Evolutionary conservation across 2,888 invertebrate genomes (phyloP).

Genomic region (Alviniconcha strummeri): DNA sequence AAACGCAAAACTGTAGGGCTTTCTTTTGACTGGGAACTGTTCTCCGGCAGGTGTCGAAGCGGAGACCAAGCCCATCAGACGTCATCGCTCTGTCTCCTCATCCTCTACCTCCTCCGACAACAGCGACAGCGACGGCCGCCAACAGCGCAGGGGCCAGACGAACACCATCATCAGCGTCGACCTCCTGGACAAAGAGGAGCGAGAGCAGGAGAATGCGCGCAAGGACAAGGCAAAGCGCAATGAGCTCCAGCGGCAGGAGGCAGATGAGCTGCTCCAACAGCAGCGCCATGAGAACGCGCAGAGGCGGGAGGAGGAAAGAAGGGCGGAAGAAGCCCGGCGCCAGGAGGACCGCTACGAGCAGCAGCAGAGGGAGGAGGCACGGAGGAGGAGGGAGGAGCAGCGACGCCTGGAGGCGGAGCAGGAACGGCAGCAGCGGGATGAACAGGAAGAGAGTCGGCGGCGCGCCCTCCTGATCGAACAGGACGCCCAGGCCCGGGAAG

Average conservation of each 20-base stretch:
- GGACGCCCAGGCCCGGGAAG: slow-evolving; percentile 21
- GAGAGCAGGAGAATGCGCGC: slow-evolving; percentile 10
- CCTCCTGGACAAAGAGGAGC: slow-evolving; percentile 36
- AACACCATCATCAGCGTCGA: slow-evolving; percentile 42
- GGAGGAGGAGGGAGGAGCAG: slow-evolving; percentile 16
- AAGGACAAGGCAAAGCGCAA: slow-evolving; percentile 30
- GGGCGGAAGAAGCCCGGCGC: slow-evolving; percentile 42
- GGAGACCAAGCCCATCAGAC: background rate
- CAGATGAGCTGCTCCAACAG: slow-evolving; percentile 39
- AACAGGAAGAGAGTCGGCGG: slow-evolving; percentile 20
- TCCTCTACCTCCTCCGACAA: background rate
- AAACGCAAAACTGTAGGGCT: too few species aligned
- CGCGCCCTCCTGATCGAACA: background rate
- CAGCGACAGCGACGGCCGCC: slow-evolving; percentile 14
- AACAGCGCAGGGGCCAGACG: slow-evolving; percentile 35
- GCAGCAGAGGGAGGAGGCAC: slow-evolving; percentile 39
- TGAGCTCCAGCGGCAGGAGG: slow-evolving; percentile 38
- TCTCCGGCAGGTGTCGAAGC: slow-evolving; percentile 27
- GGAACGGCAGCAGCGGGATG: slow-evolving; percentile 18
- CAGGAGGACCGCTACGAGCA: slow-evolving; percentile 41
- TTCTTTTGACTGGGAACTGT: too few species aligned
- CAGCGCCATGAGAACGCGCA: slow-evolving; percentile 39
- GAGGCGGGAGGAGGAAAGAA: slow-evolving; percentile 42
- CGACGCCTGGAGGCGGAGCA: background rate
- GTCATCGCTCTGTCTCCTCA: background rate